phyloP scores from a whole-genome alignment of 2,888 invertebrate genomes.

The Elysia crispata region DNA sequence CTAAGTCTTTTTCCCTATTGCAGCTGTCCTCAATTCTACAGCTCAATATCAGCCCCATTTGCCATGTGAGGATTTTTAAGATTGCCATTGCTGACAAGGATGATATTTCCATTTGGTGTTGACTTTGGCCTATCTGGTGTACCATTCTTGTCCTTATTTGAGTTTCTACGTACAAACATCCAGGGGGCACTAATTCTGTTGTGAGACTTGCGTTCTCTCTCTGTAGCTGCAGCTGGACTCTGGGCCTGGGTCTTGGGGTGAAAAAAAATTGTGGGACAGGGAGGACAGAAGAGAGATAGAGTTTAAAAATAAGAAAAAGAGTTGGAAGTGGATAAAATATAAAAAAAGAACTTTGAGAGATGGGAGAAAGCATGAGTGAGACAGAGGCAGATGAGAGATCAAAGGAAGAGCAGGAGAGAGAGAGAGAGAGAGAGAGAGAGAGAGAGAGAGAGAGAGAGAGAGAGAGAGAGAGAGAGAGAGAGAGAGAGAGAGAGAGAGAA shows the following conservation, averaged over 20 bases:
- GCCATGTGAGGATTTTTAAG: conserved; percentile 5
- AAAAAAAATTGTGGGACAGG: conserved; percentile 2
- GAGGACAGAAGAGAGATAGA: no score
- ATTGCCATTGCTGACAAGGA: conserved; percentile 34
- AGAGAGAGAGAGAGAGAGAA: no score
- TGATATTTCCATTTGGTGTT: conserved; percentile 35
- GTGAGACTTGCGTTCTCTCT: conserved; percentile 57
- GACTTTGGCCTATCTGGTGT: conserved; percentile 17
- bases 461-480: no score
- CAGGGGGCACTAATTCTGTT: conserved; percentile 71
- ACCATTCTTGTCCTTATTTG: conserved; percentile 59
- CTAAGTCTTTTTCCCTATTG: no score
- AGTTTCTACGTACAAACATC: conserved; percentile 69
- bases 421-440: no score
- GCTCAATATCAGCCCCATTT: conserved; percentile 38
- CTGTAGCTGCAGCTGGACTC: conserved; percentile 46
- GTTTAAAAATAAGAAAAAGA: no score
- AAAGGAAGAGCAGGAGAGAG: no score
- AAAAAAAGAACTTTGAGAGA: no score
- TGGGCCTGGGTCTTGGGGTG: conserved; percentile 47
- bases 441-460: no score
- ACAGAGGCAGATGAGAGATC: no score
- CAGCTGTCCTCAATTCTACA: background rate
- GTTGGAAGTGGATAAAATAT: background rate
- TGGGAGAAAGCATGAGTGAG: background rate